phyloP scores from a whole-genome alignment of 2,888 invertebrate genomes.

The Leptinotarsa tumamoca region DNA sequence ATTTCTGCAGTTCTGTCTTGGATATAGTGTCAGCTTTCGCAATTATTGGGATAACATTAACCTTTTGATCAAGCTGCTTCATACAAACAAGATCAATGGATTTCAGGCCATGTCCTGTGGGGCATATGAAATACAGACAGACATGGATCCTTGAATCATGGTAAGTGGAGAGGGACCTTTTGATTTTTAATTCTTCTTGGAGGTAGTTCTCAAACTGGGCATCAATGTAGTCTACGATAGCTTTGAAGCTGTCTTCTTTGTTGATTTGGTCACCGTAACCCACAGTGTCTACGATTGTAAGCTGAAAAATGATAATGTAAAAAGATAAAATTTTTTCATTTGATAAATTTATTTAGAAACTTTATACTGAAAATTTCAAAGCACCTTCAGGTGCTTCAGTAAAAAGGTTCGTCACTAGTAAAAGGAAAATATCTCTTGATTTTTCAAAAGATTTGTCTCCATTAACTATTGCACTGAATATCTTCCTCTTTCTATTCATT shows the following conservation, averaged over 20 bases:
- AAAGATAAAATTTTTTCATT: no score
- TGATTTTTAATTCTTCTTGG: constrained; percentile 98
- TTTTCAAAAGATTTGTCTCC: no score
- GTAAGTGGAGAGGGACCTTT: constrained; percentile 88
- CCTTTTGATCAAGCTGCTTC: constrained; percentile 98
- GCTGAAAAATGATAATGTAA: constrained; percentile 62
- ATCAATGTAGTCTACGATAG: constrained; percentile 98
- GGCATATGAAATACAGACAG: constrained; percentile 98
- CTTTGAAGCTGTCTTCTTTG: constrained; percentile 98
- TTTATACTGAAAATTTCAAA: no score
- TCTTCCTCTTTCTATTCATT: no score
- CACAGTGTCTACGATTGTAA: constrained; percentile 97
- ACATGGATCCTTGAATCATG: constrained; percentile 97
- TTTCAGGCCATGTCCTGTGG: constrained; percentile 93
- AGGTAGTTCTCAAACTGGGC: constrained; percentile 97
- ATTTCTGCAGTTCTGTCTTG: constrained; percentile 96
- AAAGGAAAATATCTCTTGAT: no score
- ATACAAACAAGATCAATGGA: constrained; percentile 98
- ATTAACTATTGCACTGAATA: no score
- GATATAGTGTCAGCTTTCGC: constrained; percentile 99
- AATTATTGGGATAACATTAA: constrained; percentile 97
- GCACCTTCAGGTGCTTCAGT: no score
- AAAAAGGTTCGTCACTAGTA: no score
- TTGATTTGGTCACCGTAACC: constrained; percentile 99
- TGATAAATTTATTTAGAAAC: no score